Base-by-base conservation (phyloP, 2,113 vertebrate genomes). In the Scytalopus superciliaris region DNA sequence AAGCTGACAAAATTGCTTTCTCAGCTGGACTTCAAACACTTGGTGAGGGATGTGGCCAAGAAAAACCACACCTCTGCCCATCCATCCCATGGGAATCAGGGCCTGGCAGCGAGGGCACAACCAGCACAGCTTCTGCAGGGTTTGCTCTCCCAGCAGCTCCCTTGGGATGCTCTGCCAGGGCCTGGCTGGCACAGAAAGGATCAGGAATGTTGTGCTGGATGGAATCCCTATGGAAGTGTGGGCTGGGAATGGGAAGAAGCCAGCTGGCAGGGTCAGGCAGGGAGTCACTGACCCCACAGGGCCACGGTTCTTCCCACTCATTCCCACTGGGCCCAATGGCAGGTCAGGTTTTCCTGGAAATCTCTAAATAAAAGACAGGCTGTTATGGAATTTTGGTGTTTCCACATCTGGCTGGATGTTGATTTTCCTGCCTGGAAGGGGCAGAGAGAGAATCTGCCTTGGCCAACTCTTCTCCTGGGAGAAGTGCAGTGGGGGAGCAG, bases 321-420 rank as follows among this genome's bases (percentile, higher is more conserved):
- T 25, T 79, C 35, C 55, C 56, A 14, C 42, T 7, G 63, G 31
- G 40, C 22, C 40, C 19, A 42, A n/a, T 0, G 56, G 49, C 79
- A 70, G n/a, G 4, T 67, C 64, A 81, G 83, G 27, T 31, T 91
- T 82, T 80, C 55, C 84, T 77, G 91, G 84, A 83, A 88, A 21
- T 78, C 82, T 84, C 4, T 0, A 12, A 67, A 91, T 0, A 12
- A 67, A 91, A 68, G 74, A 55, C 39, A 74, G 44, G 49, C 75
- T 77, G 30, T 15, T 13, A 13, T 0, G 31, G 85, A 47, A 47
- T 56, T 70, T 19, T 40, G 63, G 72, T 80, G 39, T 84, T 69
- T 72, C 79, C 30, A 5, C 68, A 72, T 81, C 79, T 90, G 82
- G 19, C 35, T 91, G 68, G 45, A 8, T 40, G 72, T n/a, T 77